These are phyloP conservation scores for Eupeodes latifasciatus DNA, from an alignment of 2,888 invertebrate species.

Conservation along the genomic window DNA sequence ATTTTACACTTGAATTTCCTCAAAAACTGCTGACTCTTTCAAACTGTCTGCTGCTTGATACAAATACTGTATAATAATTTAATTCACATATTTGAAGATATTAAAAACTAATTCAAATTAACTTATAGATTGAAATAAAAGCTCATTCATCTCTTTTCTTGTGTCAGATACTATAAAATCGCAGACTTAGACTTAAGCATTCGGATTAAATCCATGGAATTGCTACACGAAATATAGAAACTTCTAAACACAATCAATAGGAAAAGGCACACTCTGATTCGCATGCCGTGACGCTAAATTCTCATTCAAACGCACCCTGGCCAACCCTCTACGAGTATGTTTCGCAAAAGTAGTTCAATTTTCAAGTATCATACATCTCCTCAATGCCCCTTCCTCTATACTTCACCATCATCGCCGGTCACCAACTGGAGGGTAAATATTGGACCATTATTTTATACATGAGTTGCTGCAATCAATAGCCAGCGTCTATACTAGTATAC, in stretches of 20 bases:
- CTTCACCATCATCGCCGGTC: slow-evolving; percentile 4
- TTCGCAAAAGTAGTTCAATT: slow-evolving; percentile 54
- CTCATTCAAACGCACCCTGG: slow-evolving; percentile 14
- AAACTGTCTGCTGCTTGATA: no score
- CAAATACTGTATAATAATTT: no score
- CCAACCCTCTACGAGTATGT: slow-evolving; percentile 39
- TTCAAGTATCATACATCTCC: slow-evolving; percentile 31
- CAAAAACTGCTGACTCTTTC: no score
- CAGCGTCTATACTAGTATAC: slow-evolving; percentile 1
- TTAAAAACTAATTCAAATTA: no score
- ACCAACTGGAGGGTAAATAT: slow-evolving; percentile 78
- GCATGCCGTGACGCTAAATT: neutral
- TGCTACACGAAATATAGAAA: slow-evolving; percentile 36
- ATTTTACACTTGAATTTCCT: no score
- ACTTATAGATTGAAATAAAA: no score
- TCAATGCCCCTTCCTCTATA: neutral
- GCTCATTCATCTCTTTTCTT: neutral
- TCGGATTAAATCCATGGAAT: slow-evolving; percentile 52
- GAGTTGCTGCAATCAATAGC: slow-evolving; percentile 80
- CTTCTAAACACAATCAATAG: slow-evolving; percentile 2
- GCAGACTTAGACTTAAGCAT: slow-evolving; percentile 36
- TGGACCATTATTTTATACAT: slow-evolving; percentile 82
- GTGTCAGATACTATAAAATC: slow-evolving; percentile 27
- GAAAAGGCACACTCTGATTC: neutral
- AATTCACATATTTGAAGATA: no score